Base-by-base conservation (phyloP, 1,140 invertebrate species). In the Eumeta japonica region DNA sequence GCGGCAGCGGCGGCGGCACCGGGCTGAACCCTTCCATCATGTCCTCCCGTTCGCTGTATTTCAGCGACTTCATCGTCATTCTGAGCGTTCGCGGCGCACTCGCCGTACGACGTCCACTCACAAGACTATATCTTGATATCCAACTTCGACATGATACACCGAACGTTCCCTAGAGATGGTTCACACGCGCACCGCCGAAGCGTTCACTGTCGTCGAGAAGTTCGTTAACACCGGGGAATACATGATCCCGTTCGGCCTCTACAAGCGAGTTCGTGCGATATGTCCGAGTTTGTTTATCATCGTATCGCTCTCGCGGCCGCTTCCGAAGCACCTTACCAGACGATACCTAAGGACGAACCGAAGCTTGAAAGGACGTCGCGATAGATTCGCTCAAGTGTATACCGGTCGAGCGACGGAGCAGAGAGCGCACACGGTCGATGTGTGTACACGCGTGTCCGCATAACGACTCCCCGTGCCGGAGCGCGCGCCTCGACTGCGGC, bases 1-100 rank as follows among this genome's bases (percentile, higher is more conserved):
- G 57, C n/a, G 73, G 73, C 36, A 77, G 58, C 15, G 75, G 75
- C 37, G 75, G 75, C 14, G 75, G 75, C 29, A 77, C 75, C 12
- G 75, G 75, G 42, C 75, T 75, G 54, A 77, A 74, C 3, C 70
- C 73, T 41, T 77, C 75, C 63, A 75, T 75, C 61, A 73, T 71
- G 32, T 75, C 72, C 38, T 71, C 73, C 54, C 73, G 51, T 48
- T 71, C 67, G 53, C 67, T 71, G 58, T 76, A 75, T 46, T 75
- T 73, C 58, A 75, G 58, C 56, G 72, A 75, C 57, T 75, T 77
- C 74, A 77, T 77, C 52, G 74, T 76, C 74, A 76, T 76, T 48
- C 52, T 60, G 58, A 47, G 27, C 42, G 49, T 41, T 46, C 53
- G 55, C 59, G 62, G 67, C 50, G 49, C 67, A 68, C 65, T 62